A percentile compares a stretch with the other conserved stretches of the same genome.
phyloP scores from a whole-genome alignment of 2,888 invertebrate species.

The Peribatodes rhomboidaria region DNA sequence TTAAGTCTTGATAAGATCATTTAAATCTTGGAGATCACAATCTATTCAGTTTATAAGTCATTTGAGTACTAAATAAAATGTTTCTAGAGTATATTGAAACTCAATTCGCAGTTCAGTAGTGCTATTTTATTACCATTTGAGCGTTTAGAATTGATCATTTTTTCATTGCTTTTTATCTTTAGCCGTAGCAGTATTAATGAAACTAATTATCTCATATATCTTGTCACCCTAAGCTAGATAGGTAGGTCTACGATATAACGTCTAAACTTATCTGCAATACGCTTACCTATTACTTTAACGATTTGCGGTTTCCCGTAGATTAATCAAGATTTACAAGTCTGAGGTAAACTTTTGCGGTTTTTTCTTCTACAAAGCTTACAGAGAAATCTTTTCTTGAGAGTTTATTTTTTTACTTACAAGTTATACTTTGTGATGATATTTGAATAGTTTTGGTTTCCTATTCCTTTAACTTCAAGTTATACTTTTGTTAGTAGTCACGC shows the following conservation, averaged over 20 bases:
- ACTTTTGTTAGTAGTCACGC: too few species aligned
- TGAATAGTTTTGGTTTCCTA: background rate
- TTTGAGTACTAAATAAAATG: too few species aligned
- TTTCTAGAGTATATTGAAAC: too few species aligned
- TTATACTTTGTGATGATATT: constrained; percentile 2
- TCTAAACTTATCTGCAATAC: constrained; percentile 23
- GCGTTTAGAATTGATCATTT: too few species aligned
- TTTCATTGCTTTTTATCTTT: too few species aligned
- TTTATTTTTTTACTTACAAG: constrained; percentile 8
- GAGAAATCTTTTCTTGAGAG: constrained; percentile 12
- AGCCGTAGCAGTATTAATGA: background rate
- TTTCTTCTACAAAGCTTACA: constrained; percentile 27
- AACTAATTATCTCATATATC: background rate
- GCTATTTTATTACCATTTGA: too few species aligned
- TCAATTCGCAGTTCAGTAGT: too few species aligned
- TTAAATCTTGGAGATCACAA: too few species aligned
- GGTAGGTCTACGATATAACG: constrained; percentile 31
- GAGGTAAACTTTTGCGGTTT: constrained; percentile 26
- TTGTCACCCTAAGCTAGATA: constrained; percentile 21
- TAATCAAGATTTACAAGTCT: constrained; percentile 35
- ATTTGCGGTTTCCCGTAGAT: constrained; percentile 37
- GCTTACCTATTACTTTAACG: constrained; percentile 32
- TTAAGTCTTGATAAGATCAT: background rate
- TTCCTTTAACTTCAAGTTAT: too few species aligned
- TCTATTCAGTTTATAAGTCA: too few species aligned